Evolutionary conservation across 2,888 invertebrate species (phyloP).

Genomic region (Lasioglossum villosulum): DNA sequence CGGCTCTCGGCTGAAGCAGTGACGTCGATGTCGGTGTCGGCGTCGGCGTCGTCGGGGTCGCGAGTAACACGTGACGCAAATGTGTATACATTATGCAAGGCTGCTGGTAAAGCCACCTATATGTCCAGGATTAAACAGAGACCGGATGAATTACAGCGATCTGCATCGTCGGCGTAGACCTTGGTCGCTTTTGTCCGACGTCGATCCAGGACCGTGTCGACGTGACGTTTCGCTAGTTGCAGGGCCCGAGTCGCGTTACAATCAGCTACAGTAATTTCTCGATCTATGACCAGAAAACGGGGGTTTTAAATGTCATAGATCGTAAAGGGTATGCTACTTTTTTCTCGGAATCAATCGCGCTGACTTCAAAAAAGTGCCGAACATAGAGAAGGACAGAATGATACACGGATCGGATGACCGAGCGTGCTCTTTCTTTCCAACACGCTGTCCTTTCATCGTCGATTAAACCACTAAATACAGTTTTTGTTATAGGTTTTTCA

Average conservation of each 20-base stretch:
- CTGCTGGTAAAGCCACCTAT: not conserved
- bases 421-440: too few species aligned
- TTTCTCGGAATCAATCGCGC: too few species aligned
- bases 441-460: too few species aligned
- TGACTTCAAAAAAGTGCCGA: too few species aligned
- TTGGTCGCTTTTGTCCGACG: conserved; percentile 21
- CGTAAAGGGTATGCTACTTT: too few species aligned
- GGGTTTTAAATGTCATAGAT: too few species aligned
- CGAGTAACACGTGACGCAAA: conserved; percentile 11
- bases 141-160: conserved; percentile 35
- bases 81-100: conserved; percentile 27
- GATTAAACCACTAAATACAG: too few species aligned
- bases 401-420: too few species aligned
- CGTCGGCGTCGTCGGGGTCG: not conserved
- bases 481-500: too few species aligned
- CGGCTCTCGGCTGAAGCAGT: not conserved
- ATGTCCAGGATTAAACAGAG: conserved; percentile 20
- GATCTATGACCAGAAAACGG: too few species aligned
- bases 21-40: not conserved
- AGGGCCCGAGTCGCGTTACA: not conserved
- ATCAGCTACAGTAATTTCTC: too few species aligned
- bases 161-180: conserved; percentile 1
- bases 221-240: not conserved
- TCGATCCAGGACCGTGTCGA: not conserved
- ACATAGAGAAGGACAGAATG: too few species aligned